Base-by-base conservation (phyloP, 1,140 invertebrate species). In the Drosophila takahashii region DNA sequence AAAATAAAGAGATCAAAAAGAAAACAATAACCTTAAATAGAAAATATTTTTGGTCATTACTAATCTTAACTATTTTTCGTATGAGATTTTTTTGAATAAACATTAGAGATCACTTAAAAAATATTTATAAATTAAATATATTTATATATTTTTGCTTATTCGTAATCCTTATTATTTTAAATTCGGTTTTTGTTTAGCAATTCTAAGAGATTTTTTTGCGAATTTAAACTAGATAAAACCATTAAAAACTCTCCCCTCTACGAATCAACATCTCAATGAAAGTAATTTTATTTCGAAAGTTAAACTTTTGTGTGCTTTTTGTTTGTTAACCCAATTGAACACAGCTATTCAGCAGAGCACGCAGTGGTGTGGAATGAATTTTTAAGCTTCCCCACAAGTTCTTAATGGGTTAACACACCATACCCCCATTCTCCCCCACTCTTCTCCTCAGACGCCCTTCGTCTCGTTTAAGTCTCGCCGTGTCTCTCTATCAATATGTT, bases 401-500 rank as follows among this genome's bases (percentile, higher is more conserved):
- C 64, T 56, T 59, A 52, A 73, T 73, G 65, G 70, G 50, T 74
- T 73, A 60, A 71, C 48, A 54, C 58, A 71, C 48, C 48, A 53
- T 32, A 34, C 39, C 34, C 18, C n/a, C 34, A 5, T 16, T 32
- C 44, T 61, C 16, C 26, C 9, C 16, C 22, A 22, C 22, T 22
- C 22, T 3, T 8, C 16, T 1, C 4, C 7, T 11, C 9, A 3
- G 16, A 29, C 22, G 15, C 18, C 6, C 54, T 22, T 48, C 48
- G 45, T 58, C 48, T 42, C 69, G 51, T 37, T 57, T 16, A 22
- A 48, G 69, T 73, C 73, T 62, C 60, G 59, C 60, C 48, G 45
- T 64, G 71, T 72, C 71, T 75, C 71, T 75, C 67, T 75, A 59
- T 74, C 84, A 89, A 89, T 89, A 89, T 89, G 77, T 89, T 89